Percentiles rank a stretch among this genome's conserved stretches.
Conservation (phyloP, 1,140 invertebrate genomes). For the Macrobrachium rosenbergii region DNA sequence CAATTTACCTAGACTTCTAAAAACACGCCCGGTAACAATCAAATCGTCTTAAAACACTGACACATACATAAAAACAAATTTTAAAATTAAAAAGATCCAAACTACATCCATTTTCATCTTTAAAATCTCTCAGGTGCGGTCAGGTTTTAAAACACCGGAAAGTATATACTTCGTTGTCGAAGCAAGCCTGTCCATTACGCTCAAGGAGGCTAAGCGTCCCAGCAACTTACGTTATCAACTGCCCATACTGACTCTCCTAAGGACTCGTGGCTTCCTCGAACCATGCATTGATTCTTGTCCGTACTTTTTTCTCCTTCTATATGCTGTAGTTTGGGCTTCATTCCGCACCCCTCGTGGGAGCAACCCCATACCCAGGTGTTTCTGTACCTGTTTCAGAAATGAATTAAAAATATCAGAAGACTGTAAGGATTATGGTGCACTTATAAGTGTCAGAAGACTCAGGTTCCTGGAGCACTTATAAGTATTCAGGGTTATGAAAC, state of each 20-base stretch:
- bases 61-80: too few species aligned
- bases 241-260: conserved; percentile 59
- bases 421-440: too few species aligned
- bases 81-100: too few species aligned
- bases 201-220: too few species aligned
- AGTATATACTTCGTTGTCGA: too few species aligned
- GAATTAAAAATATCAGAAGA: background rate
- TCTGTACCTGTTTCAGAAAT: conserved; percentile 68
- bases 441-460: background rate
- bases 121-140: too few species aligned
- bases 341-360: conserved; percentile 67
- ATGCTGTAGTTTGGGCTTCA: conserved; percentile 66
- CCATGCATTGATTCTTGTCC: background rate
- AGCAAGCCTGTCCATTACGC: too few species aligned
- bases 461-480: background rate
- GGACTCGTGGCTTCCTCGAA: conserved; percentile 60
- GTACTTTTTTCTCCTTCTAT: background rate
- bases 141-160: too few species aligned
- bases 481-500: background rate
- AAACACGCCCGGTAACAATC: too few species aligned
- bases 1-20: too few species aligned
- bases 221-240: conserved; percentile 22
- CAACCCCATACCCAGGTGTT: conserved; percentile 71
- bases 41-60: too few species aligned
- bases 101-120: too few species aligned